A percentile compares a stretch with the other conserved stretches of the same genome.
These are phyloP conservation scores for Sanderia malayensis DNA, from an alignment of 30 jellyfish, hydroid and myxozoan species.

Conservation along the genomic window DNA sequence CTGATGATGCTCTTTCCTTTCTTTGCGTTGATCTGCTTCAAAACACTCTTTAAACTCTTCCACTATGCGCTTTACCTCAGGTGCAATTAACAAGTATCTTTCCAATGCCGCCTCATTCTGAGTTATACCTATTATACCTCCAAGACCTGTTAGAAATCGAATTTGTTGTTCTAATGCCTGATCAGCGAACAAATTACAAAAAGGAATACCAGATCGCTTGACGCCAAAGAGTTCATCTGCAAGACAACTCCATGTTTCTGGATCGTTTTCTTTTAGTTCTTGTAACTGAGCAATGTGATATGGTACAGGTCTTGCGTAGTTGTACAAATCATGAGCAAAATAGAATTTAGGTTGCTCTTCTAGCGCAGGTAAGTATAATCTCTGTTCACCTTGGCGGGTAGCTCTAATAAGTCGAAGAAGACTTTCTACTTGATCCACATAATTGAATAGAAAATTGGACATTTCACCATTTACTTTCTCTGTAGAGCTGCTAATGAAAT, in stretches of 20 bases:
- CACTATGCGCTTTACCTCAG: background rate
- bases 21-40: no score
- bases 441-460: background rate
- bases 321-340: background rate
- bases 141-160: background rate
- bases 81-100: background rate
- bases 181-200: background rate
- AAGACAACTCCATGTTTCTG: background rate
- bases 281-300: background rate
- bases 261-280: background rate
- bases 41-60: background rate
- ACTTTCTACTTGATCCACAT: background rate
- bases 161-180: background rate
- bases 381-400: background rate
- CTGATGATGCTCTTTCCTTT: no score
- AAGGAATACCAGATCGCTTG: background rate
- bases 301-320: background rate
- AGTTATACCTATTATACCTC: background rate
- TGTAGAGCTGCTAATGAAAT: no score
- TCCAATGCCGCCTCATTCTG: background rate
- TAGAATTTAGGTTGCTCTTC: background rate
- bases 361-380: background rate
- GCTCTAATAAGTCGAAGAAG: background rate
- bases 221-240: background rate
- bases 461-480: no score